Base-by-base conservation (phyloP, 2,113 vertebrate genomes). In the Entomyzon cyanotis region DNA sequence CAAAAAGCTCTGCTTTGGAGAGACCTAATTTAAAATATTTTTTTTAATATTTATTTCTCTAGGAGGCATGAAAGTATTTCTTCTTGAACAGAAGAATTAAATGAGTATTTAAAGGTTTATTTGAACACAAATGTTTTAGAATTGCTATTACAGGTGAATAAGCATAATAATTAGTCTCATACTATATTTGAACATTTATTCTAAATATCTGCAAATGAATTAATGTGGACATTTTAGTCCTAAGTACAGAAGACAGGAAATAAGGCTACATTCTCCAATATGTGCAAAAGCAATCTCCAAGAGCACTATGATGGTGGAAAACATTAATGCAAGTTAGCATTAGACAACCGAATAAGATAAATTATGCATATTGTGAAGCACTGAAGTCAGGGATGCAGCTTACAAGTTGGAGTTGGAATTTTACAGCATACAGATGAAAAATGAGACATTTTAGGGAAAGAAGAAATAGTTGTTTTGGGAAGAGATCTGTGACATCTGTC, bases 331-430 rank as follows among this genome's bases (percentile, higher is more conserved):
- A 62, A 49, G 24, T 60, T 80, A 73, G 56, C 1, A 1, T 77
- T 69, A 68, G 13, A 12, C 28, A 55, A 35, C 15, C 41, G 33
- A 42, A 39, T 18, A 62, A 71, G 23, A 63, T 22, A 14, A 33
- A 84, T 0, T 1, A 46, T 13, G 5, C 4, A 24, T 27, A n/a
- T 21, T 1, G 0, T n/a, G 11, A 85, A n/a, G 18, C 0, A 0
- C 9, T 53, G 67, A 76, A 85, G 18, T n/a, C 71, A 46, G 5
- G 14, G 41, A 69, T 23, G 18, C 28, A 52, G 17, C 20, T 82
- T 84, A 56, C 27, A 50, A 86, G 11, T 58, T 49, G 37, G 9
- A 74, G 13, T 24, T 47, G 27, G 53, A 79, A 11, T 77, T 93
- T 81, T 88, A 81, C 21, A 88, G 17, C n/a, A 84, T 76, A 39